phyloP scores from a whole-genome alignment of 1,140 invertebrate species.

The Apis cerana region DNA sequence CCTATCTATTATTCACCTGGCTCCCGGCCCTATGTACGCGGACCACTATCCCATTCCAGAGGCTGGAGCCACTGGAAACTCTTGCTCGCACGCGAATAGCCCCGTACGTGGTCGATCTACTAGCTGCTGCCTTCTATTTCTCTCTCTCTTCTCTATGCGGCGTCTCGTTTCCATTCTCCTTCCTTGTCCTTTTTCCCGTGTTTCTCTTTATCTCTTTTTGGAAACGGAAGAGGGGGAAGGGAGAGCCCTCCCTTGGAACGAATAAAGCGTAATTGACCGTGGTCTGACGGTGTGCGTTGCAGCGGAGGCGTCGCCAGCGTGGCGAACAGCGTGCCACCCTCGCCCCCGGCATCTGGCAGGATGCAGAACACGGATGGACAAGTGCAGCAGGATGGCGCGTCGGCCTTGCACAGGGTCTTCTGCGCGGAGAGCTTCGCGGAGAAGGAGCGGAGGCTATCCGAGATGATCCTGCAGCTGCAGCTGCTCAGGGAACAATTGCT shows the following conservation, averaged over 20 bases:
- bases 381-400: slow-evolving; percentile 81
- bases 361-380: slow-evolving; percentile 74
- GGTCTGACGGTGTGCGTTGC: slow-evolving; percentile 62
- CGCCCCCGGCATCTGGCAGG: slow-evolving; percentile 73
- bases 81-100: slow-evolving; percentile 25
- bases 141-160: not conserved
- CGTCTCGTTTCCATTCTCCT: not conserved
- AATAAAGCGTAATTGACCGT: slow-evolving; percentile 46
- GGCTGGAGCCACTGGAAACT: slow-evolving; percentile 32
- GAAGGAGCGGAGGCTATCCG: slow-evolving; percentile 89
- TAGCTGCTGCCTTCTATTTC: not conserved
- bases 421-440: slow-evolving; percentile 87
- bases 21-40: slow-evolving; percentile 59
- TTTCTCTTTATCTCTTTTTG: not conserved
- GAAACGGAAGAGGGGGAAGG: not conserved
- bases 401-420: slow-evolving; percentile 86
- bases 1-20: slow-evolving; percentile 79
- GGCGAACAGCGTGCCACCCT: slow-evolving; percentile 76
- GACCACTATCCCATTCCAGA: slow-evolving; percentile 51
- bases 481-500: slow-evolving; percentile 89
- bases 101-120: not conserved
- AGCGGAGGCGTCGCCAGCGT: slow-evolving; percentile 76
- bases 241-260: not conserved
- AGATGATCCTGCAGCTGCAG: slow-evolving; percentile 92
- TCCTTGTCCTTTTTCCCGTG: not conserved